Evolutionary conservation across 2,797 vertebrate genomes (phyloP).

Genomic region (Onychomys arenicola): DNA sequence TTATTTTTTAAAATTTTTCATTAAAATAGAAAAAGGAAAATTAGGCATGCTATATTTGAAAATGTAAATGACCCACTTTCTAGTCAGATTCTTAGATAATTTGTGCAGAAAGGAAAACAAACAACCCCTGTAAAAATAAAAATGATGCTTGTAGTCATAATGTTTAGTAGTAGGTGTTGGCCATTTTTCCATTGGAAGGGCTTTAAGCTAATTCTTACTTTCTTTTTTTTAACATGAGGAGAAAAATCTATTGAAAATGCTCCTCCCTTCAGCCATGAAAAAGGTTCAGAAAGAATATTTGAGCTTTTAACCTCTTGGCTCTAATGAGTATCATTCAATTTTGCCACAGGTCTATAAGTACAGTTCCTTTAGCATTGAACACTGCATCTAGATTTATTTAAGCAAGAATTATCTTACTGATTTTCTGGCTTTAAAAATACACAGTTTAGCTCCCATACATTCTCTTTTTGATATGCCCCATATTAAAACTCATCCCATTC

Average conservation of each 20-base stretch:
- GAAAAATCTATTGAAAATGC: not conserved
- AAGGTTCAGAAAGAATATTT: not conserved
- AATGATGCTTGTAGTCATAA: not conserved
- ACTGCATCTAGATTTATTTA: not conserved
- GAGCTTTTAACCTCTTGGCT: not conserved
- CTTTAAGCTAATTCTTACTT: not conserved
- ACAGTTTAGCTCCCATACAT: not conserved
- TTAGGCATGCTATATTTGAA: not conserved
- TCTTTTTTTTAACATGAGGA: not conserved
- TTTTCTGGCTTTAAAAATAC: not conserved
- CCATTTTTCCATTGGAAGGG: not conserved
- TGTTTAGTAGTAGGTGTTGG: not conserved
- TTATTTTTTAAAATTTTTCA: not conserved
- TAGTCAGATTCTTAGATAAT: not conserved
- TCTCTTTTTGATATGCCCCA: not conserved
- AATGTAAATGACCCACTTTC: not conserved
- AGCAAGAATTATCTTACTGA: not conserved
- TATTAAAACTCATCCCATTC: not conserved
- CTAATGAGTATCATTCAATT: not conserved
- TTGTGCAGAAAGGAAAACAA: not conserved
- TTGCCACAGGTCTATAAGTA: not conserved
- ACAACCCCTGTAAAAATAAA: not conserved
- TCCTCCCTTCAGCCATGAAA: not conserved
- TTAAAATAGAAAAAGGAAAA: not conserved
- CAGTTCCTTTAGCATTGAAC: not conserved